These are phyloP conservation scores for Liopterus haemorrhoidalis DNA, from an alignment of 2,888 invertebrate genomes.

Conservation along the genomic window DNA sequence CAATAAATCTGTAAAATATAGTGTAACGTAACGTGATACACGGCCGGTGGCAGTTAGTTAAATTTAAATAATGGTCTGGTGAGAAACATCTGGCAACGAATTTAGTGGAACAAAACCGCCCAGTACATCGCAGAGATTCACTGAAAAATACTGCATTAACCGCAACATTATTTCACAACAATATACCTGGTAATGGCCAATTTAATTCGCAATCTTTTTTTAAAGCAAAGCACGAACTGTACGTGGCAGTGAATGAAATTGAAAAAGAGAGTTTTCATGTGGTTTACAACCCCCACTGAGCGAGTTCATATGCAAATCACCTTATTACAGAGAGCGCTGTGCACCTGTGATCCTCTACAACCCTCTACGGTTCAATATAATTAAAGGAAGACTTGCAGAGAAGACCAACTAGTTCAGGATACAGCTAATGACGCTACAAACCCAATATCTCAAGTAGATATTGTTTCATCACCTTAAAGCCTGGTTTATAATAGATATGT, in stretches of 20 bases:
- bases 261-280: no score
- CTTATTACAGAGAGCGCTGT: conserved; percentile 9
- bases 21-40: no score
- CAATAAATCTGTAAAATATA: no score
- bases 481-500: no score
- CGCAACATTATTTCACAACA: conserved; percentile 20
- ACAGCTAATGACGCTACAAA: conserved; percentile 16
- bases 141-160: conserved; percentile 21
- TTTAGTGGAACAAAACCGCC: no score
- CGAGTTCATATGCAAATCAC: conserved; percentile 14
- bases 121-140: no score
- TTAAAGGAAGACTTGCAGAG: conserved; percentile 7
- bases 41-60: conserved; percentile 12
- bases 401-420: neutral
- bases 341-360: conserved; percentile 9
- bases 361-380: conserved; percentile 15
- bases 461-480: no score
- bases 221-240: conserved; percentile 10
- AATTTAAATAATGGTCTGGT: conserved; percentile 9
- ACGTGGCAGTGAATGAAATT: no score
- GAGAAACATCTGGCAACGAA: conserved; percentile 32
- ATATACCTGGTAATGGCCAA: conserved; percentile 25
- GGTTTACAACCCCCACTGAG: no score
- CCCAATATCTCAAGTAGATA: conserved; percentile 20
- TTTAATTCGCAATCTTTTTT: conserved; percentile 24